Conservation (phyloP, 2,888 invertebrate genomes). For the Sepiola atlantica region DNA sequence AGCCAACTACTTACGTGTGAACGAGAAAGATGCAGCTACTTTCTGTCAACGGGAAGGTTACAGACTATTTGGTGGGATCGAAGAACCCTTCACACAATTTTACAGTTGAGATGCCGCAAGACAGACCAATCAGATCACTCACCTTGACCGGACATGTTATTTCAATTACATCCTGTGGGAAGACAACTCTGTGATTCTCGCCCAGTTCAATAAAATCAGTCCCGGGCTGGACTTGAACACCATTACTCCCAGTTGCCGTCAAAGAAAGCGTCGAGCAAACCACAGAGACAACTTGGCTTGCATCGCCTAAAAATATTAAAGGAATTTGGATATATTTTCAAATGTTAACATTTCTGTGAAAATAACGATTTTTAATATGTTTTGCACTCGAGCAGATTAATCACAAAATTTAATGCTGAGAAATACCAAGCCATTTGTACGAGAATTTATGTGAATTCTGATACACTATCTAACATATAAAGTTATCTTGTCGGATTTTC, state of each 20-base stretch:
- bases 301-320: constrained; percentile 63
- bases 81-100: background rate
- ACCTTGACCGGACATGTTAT: constrained; percentile 72
- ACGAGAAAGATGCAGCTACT: background rate
- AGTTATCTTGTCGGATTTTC: too few relatives aligned
- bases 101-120: background rate
- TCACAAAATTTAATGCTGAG: too few relatives aligned
- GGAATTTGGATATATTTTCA: too few relatives aligned
- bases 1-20: background rate
- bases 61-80: too few relatives aligned
- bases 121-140: background rate
- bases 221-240: constrained; percentile 65
- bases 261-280: constrained; percentile 69
- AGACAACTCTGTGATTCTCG: constrained; percentile 65
- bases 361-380: too few relatives aligned
- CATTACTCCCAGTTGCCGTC: constrained; percentile 70
- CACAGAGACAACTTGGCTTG: constrained; percentile 67
- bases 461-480: too few relatives aligned
- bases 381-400: too few relatives aligned
- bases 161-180: constrained; percentile 64
- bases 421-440: too few relatives aligned
- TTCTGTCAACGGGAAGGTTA: too few relatives aligned
- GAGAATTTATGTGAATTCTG: too few relatives aligned
- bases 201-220: constrained; percentile 69
- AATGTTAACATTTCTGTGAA: too few relatives aligned